Percentiles rank a stretch among this genome's conserved stretches.
Evolutionary conservation across 2,797 vertebrate genomes (phyloP).

Genomic region (Sebastes steindachneri): DNA sequence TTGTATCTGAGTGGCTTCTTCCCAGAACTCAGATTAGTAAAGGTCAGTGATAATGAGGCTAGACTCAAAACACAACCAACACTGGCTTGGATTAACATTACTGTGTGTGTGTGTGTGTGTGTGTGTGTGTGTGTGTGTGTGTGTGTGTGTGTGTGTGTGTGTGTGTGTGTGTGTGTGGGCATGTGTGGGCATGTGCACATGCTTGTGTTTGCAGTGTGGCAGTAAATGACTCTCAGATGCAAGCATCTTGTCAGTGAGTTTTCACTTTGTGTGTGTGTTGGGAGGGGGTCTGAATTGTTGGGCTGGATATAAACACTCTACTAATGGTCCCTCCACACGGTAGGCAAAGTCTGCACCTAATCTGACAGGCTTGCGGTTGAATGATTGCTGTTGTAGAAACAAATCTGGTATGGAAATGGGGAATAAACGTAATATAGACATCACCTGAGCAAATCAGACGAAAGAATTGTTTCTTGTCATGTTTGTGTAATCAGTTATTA

Average conservation of each 20-base stretch:
- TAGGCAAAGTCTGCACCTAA: neutral
- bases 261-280: constrained; percentile 16
- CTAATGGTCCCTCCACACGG: constrained; percentile 44
- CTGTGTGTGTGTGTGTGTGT: constrained; percentile 18
- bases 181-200: constrained; percentile 23
- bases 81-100: constrained; percentile 48
- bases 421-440: neutral
- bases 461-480: neutral
- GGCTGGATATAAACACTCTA: constrained; percentile 37
- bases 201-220: constrained; percentile 40
- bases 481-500: neutral
- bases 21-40: constrained; percentile 56
- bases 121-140: neutral
- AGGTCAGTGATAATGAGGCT: constrained; percentile 66
- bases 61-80: constrained; percentile 57
- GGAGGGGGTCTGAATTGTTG: constrained; percentile 21
- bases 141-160: neutral
- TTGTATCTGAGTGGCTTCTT: constrained; percentile 44
- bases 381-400: neutral
- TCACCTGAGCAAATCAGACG: neutral
- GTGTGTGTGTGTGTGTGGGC: neutral
- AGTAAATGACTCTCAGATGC: constrained; percentile 53
- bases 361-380: neutral
- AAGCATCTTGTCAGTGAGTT: constrained; percentile 37
- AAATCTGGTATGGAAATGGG: neutral